Conservation (phyloP, 35 echinoderm and acorn worm genomes). For the Diadema setosum region DNA sequence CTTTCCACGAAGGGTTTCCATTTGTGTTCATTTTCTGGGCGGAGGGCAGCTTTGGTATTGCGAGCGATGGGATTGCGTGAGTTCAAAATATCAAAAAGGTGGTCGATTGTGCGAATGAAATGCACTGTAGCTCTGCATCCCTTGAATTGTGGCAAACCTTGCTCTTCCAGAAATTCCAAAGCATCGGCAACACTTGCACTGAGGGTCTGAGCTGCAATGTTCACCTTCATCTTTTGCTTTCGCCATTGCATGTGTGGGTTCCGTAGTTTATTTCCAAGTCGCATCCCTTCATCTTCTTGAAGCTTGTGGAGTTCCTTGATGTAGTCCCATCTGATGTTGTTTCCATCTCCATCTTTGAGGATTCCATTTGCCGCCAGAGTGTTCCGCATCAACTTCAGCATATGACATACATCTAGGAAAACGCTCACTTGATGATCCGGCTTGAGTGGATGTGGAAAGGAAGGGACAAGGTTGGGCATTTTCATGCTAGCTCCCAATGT, state of each 20-base stretch:
- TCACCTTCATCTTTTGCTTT: conserved; percentile 50
- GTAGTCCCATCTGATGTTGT: no score
- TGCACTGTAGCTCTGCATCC: conserved; percentile 45
- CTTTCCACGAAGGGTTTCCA: conserved; percentile 5
- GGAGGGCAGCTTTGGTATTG: conserved; percentile 30
- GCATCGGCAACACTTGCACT: conserved; percentile 54
- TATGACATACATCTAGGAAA: conserved; percentile 24
- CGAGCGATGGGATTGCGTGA: conserved; percentile 53
- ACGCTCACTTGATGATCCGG: neutral
- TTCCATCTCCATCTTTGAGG: no score
- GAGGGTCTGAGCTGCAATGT: conserved; percentile 16
- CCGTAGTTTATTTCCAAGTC: conserved; percentile 14
- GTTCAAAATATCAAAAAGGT: conserved; percentile 64
- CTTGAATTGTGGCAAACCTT: neutral
- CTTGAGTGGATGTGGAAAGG: neutral
- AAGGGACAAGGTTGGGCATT: neutral
- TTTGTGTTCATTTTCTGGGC: neutral
- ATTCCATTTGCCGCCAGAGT: neutral
- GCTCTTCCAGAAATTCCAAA: neutral
- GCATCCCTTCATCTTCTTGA: conserved; percentile 32
- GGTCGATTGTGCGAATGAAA: conserved; percentile 46
- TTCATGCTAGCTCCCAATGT: neutral
- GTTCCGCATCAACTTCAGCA: neutral
- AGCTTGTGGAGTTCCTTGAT: no score
- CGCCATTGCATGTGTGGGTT: conserved; percentile 29